A percentile compares a stretch with the other conserved stretches of the same genome.
Conservation (phyloP, 2,113 vertebrate genomes). For the Sialia sialis region DNA sequence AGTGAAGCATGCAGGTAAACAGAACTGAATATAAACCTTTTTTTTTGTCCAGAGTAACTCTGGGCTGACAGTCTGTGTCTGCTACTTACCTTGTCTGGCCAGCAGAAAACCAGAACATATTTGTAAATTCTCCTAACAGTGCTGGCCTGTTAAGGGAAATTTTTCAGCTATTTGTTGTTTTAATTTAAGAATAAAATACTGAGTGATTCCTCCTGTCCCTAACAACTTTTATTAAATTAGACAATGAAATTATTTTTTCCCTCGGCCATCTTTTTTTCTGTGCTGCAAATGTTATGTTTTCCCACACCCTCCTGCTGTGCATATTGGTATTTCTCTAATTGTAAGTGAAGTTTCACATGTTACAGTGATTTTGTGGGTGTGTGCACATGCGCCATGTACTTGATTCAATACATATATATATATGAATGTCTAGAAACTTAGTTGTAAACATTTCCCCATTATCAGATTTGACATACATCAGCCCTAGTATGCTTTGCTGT, state of each 20-base stretch:
- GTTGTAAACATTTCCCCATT: background rate
- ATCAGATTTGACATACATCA: background rate
- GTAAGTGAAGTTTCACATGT: slow-evolving; percentile 34
- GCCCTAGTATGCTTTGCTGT: background rate
- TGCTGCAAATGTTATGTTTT: background rate
- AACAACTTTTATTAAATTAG: background rate
- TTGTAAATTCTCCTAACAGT: background rate
- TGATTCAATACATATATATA: background rate
- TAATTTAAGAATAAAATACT: background rate
- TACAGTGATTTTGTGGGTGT: background rate
- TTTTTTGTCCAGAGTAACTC: background rate
- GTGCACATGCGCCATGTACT: background rate
- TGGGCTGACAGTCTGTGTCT: background rate
- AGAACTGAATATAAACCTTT: background rate
- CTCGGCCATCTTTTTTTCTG: background rate
- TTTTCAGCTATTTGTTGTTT: background rate
- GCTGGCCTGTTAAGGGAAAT: background rate
- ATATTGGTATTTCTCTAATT: slow-evolving; percentile 9
- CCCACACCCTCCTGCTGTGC: background rate
- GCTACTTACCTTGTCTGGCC: background rate
- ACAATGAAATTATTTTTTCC: background rate
- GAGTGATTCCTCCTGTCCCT: background rate
- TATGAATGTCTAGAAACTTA: background rate
- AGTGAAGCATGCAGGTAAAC: slow-evolving; percentile 91
- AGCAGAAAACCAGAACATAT: background rate